Evolutionary conservation across 1,140 invertebrate species (phyloP).

Genomic region (Drosophila serrata): DNA sequence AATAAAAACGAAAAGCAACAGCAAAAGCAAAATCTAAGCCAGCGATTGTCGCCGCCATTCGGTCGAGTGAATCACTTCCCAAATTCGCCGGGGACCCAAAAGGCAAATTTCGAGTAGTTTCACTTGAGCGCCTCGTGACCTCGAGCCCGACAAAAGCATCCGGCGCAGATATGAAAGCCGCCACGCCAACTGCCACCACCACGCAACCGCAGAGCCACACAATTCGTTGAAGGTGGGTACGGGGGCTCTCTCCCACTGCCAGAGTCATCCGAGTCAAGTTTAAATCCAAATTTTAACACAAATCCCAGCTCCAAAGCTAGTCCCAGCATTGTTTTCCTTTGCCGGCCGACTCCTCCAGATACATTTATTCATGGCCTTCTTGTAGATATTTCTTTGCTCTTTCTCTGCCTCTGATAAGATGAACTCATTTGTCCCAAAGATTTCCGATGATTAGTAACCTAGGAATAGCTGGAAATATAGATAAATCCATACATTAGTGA

Average conservation of each 20-base stretch:
- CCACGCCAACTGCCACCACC: conserved; percentile 8
- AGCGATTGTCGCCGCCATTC: conserved; percentile 24
- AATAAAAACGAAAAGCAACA: conserved; percentile 1
- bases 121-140: conserved; percentile 56
- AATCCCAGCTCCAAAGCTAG: not conserved
- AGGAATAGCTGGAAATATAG: not conserved
- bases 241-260: not conserved
- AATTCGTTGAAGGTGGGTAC: not conserved
- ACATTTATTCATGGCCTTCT: conserved; percentile 30
- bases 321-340: conserved; percentile 44
- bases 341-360: conserved; percentile 32
- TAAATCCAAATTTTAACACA: not conserved
- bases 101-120: conserved; percentile 50
- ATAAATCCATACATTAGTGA: not conserved
- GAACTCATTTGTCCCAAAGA: not conserved
- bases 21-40: conserved; percentile 35
- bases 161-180: conserved; percentile 53
- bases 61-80: conserved; percentile 33
- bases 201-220: conserved; percentile 27
- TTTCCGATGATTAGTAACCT: not conserved
- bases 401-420: too few species aligned
- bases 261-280: not conserved
- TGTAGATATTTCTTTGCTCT: not conserved
- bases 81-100: conserved; percentile 25
- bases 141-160: conserved; percentile 42